Base-by-base conservation (phyloP, 2,888 invertebrate genomes). In the Prosapia bicincta region DNA sequence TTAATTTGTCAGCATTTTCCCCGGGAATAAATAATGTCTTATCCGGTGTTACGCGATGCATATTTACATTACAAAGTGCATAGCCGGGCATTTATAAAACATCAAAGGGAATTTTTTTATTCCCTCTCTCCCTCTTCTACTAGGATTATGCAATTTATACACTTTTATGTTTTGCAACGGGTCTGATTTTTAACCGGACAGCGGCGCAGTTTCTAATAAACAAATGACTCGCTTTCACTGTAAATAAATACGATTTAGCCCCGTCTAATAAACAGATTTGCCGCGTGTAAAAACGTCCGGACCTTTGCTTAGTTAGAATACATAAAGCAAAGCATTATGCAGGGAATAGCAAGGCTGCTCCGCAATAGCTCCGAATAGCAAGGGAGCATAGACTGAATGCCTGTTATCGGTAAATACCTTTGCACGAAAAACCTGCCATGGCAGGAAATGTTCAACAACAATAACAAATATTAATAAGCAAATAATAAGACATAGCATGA, bases 1-100 rank as follows among this genome's bases (percentile, higher is more conserved):
- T 54, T 54, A 6, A 13, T 28, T 28, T 28, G 28, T 28, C 38
- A 13, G 2, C 20, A 10, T 54, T 54, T 54, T 54, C 3, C 3
- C 54, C 54, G 54, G 54, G 54, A 54, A 54, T 54, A 54, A 54
- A 54, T 54, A 54, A 54, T 54, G 54, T 54, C 54, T 54, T 54
- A 13, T 20, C 54, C 54, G 54, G 54, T 13, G 54, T 20, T 5
- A 54, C 13, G 54, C 20, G 20, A 54, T 54, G 54, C 54, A 54
- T 54, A 54, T 54, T 54, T 54, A 54, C 54, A 54, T 54, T 54
- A 54, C 54, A 54, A 54, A 54, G 54, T 54, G 54, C 54, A 54
- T 54, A 54, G 54, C 54, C 54, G 54, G 20, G 20, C 54, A 54
- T 54, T 54, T 54, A 54, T 54, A 54, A 54, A 54, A 54, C 54